Evolutionary conservation across 2,888 invertebrate genomes (phyloP).

Genomic region (Dryomyza anilis): DNA sequence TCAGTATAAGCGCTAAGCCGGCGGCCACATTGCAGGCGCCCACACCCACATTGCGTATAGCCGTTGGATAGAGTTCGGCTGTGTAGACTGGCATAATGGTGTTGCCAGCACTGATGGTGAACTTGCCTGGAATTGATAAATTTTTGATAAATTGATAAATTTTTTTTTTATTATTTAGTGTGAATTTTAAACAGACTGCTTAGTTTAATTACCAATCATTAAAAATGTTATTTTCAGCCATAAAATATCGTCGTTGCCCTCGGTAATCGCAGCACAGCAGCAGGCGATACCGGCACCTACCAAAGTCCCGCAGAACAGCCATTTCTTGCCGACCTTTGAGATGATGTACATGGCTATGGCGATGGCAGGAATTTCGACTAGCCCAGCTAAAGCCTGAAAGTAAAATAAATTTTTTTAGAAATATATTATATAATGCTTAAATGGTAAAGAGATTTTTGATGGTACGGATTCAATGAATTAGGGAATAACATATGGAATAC

Average conservation of each 20-base stretch:
- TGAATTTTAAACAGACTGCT: too few relatives aligned
- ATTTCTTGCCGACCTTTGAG: conserved; percentile 74
- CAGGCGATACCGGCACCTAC: conserved; percentile 74
- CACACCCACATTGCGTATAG: conserved; percentile 73
- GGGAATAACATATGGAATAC: too few relatives aligned
- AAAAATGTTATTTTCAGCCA: conserved; percentile 76
- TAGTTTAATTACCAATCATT: conserved; percentile 68
- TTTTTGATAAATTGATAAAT: neutral
- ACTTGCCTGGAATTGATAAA: conserved; percentile 63
- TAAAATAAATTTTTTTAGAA: too few relatives aligned
- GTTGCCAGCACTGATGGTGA: conserved; percentile 78
- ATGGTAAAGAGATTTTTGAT: too few relatives aligned
- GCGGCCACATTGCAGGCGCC: conserved; percentile 79
- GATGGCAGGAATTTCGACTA: conserved; percentile 80
- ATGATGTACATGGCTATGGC: conserved; percentile 76
- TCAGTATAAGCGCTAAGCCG: conserved; percentile 73
- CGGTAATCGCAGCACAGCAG: conserved; percentile 66
- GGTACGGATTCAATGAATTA: too few relatives aligned
- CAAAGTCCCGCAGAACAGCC: conserved; percentile 74
- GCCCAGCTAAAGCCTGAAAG: conserved; percentile 68
- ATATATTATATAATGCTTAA: too few relatives aligned
- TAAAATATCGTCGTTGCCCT: conserved; percentile 64
- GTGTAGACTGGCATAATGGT: conserved; percentile 79
- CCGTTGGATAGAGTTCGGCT: conserved; percentile 74
- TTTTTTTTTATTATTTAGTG: too few relatives aligned